Base-by-base conservation (phyloP, 2,797 vertebrate species). In the Bryconaethiops microstoma region DNA sequence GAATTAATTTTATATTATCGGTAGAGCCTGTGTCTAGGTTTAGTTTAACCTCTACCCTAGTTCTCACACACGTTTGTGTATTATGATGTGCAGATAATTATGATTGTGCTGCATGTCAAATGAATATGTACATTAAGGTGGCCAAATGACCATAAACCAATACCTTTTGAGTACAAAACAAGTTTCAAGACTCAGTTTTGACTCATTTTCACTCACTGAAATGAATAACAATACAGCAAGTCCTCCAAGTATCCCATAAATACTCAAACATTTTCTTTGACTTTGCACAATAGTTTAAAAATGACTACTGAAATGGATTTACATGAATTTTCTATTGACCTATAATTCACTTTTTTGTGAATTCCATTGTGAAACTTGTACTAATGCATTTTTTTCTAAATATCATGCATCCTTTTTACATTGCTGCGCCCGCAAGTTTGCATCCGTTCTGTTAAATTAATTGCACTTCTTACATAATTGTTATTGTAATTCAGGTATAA, bases 91-190 rank as follows among this genome's bases (percentile, higher is more conserved):
- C 93, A 93, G 94, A 93, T 35, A 90, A 93, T 93, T 90, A 90
- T 94, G 93, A 90, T 93, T 93, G 93, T 95, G 91, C 93, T 95
- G 94, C 93, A 94, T 95, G 94, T 94, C 92, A 88, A 92, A 93
- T 94, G 91, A 94, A 89, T 92, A 90, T 92, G 92, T 94, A 92
- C 93, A 93, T 94, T 92, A 93, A 90, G 93, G 92, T 94, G 93
- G 93, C 91, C 92, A 93, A 35, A 91, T 94, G 91, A 92, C 88
- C 92, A 93, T 87, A 92, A 91, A 87, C 84, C 84, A 48, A 91
- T 87, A 89, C 86, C 87, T 90, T 92, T 92, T 88, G 91, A 87
- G 86, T 91, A 90, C 89, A 90, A 88, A 93, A 90, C 71, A 86
- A 75, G 83, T 89, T 93, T 88, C 78, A 79, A 87, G 88, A 87